Evolutionary conservation across 2,797 vertebrate genomes (phyloP).

Genomic region (Sebastes diaconus): DNA sequence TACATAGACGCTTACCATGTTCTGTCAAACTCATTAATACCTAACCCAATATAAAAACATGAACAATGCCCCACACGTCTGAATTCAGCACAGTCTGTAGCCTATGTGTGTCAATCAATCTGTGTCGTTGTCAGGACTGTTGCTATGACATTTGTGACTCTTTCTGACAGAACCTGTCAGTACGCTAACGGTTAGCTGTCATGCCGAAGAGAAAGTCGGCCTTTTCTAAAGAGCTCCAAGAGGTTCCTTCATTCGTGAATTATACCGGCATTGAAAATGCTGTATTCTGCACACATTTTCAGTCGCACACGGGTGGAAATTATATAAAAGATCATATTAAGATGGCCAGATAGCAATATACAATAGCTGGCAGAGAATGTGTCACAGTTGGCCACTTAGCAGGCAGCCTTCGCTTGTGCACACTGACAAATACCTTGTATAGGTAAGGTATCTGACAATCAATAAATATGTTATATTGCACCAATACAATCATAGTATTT

Average conservation of each 20-base stretch:
- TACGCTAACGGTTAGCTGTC: no score
- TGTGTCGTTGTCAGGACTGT: background rate
- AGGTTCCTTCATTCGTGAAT: background rate
- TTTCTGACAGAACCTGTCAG: background rate
- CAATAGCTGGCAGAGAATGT: background rate
- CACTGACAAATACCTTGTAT: background rate
- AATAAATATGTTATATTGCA: background rate
- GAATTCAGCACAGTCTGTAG: no score
- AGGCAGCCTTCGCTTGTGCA: background rate
- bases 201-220: background rate
- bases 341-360: background rate
- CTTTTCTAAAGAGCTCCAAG: background rate
- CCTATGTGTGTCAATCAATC: no score
- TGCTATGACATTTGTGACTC: background rate
- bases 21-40: background rate
- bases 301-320: background rate
- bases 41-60: background rate
- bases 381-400: background rate
- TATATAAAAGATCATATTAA: background rate
- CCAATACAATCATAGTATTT: background rate
- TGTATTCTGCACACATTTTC: background rate
- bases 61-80: no score
- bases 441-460: background rate
- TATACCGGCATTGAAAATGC: background rate
- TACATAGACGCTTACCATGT: background rate